Percentiles rank a stretch among this genome's conserved stretches.
phyloP scores from a whole-genome alignment of 35 echinoderm and acorn worm species.

The Patiria miniata region DNA sequence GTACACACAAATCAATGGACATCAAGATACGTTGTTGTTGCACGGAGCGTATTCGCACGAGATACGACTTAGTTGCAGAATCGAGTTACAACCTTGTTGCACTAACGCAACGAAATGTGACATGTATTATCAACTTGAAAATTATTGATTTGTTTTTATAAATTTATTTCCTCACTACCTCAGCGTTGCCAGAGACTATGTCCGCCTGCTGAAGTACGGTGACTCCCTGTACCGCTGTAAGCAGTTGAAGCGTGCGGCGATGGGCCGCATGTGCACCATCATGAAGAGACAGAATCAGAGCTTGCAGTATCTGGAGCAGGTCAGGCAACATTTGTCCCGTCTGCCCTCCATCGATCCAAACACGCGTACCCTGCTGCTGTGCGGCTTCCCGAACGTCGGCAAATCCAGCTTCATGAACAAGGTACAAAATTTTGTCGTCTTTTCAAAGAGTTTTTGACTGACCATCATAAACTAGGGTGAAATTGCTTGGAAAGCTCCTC shows the following conservation, averaged over 20 bases:
- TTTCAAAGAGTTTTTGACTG: too few species aligned
- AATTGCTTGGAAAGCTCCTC: too few species aligned
- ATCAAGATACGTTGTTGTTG: too few species aligned
- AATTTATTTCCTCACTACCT: background rate
- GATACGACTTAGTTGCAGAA: too few species aligned
- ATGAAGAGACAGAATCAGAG: conserved; percentile 97
- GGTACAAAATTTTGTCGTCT: conserved; percentile 45
- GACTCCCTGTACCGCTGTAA: conserved; percentile 92
- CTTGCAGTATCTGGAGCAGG: conserved; percentile 95
- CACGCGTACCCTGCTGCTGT: conserved; percentile 89
- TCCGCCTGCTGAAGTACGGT: conserved; percentile 90
- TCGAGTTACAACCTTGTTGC: too few species aligned
- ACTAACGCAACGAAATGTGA: too few species aligned
- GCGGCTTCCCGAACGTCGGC: conserved; percentile 96
- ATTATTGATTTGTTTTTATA: too few species aligned
- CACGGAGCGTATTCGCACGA: too few species aligned
- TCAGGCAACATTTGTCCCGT: conserved; percentile 92
- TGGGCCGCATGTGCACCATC: conserved; percentile 97
- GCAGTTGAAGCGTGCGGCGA: conserved; percentile 80
- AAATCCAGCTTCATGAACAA: conserved; percentile 99
- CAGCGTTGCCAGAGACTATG: conserved; percentile 91
- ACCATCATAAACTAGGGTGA: too few species aligned
- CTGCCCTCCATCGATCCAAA: conserved; percentile 96
- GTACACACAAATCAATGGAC: too few species aligned
- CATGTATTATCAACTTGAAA: too few species aligned